phyloP scores from a whole-genome alignment of 2,797 vertebrate genomes.

The Siniperca undulata region DNA sequence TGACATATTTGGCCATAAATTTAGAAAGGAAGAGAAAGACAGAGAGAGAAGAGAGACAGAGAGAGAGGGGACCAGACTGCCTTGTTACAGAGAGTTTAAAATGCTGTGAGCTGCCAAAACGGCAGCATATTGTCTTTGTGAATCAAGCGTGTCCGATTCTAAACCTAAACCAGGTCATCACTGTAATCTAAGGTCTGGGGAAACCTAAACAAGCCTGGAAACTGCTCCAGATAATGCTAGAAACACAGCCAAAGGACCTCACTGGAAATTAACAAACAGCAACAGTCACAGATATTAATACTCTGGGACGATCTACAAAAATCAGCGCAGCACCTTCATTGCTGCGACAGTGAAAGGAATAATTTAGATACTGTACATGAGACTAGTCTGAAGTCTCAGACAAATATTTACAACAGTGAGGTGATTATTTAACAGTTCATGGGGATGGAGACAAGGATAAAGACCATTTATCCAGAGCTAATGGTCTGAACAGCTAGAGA shows the following conservation, averaged over 20 bases:
- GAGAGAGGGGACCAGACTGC: background rate
- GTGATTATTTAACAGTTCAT: constrained; percentile 38
- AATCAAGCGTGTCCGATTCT: constrained; percentile 50
- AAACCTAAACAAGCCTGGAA: constrained; percentile 58
- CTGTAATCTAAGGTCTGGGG: constrained; percentile 45
- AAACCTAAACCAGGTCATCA: constrained; percentile 55
- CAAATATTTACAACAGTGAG: constrained; percentile 63
- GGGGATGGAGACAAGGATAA: constrained; percentile 28
- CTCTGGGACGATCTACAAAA: constrained; percentile 6
- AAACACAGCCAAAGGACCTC: background rate
- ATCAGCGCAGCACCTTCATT: constrained; percentile 15
- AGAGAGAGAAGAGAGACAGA: background rate
- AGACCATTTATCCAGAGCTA: constrained; percentile 11
- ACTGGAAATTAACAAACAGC: constrained; percentile 27
- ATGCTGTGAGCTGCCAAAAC: constrained; percentile 50
- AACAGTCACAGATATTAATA: constrained; percentile 26
- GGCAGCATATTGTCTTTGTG: constrained; percentile 62
- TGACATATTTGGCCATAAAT: constrained; percentile 40
- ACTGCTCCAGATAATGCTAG: constrained; percentile 17
- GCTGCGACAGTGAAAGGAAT: background rate
- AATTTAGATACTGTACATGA: constrained; percentile 1
- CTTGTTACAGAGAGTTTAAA: constrained; percentile 40
- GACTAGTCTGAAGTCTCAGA: constrained; percentile 31
- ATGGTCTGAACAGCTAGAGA: background rate
- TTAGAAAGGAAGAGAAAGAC: constrained; percentile 9